These are phyloP conservation scores for Thermophis baileyi DNA, from an alignment of 2,113 vertebrate species.

Conservation along the genomic window DNA sequence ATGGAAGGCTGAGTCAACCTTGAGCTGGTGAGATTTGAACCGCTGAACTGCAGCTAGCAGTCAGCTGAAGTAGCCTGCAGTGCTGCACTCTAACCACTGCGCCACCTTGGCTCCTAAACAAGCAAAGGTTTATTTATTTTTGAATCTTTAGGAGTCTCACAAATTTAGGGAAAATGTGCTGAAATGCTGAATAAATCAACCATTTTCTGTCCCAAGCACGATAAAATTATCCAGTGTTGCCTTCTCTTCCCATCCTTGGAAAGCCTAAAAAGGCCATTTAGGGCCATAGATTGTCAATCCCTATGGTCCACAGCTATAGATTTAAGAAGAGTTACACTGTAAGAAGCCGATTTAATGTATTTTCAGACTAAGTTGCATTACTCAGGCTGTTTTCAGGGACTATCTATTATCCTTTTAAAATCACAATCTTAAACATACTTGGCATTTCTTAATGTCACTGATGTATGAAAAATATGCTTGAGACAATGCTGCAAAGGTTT, in stretches of 20 bases:
- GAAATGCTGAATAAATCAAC: not conserved
- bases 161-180: not conserved
- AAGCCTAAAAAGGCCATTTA: not conserved
- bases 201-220: not conserved
- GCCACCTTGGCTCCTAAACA: no score
- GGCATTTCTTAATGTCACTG: not conserved
- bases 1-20: no score
- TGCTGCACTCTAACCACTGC: no score
- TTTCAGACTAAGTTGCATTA: not conserved
- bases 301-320: not conserved
- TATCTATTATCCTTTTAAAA: not conserved
- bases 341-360: not conserved
- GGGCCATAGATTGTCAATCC: not conserved
- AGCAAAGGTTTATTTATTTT: constrained; percentile 13
- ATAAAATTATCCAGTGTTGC: not conserved
- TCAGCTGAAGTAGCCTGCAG: no score
- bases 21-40: no score
- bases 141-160: constrained; percentile 29
- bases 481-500: not conserved
- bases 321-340: not conserved
- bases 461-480: not conserved
- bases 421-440: not conserved
- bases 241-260: not conserved
- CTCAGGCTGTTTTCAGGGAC: not conserved
- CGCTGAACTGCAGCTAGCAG: no score